Conservation (phyloP, 1,140 invertebrate species). For the Amphibalanus amphitrite region DNA sequence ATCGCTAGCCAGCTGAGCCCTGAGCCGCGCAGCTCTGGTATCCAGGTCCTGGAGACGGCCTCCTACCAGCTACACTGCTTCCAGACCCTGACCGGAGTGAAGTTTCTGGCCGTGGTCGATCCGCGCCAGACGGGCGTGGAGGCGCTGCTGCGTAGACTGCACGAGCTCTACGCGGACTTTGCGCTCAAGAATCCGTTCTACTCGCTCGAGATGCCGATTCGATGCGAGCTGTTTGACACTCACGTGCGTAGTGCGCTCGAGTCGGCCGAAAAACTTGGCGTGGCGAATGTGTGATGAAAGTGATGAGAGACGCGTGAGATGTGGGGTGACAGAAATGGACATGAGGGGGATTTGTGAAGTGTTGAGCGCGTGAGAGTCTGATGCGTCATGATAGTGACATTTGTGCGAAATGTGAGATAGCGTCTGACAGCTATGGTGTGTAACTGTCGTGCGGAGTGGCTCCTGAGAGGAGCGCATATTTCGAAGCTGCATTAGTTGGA, state of each 20-base stretch:
- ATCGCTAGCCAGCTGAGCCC: conserved; percentile 94
- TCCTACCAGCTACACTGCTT: conserved; percentile 75
- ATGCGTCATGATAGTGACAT: no score
- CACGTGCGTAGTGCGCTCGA: conserved; percentile 75
- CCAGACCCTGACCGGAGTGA: conserved; percentile 46
- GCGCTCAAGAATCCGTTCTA: conserved; percentile 99
- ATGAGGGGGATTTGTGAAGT: no score
- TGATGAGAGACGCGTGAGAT: no score
- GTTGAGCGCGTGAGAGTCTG: no score
- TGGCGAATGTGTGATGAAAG: not conserved
- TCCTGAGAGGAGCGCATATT: no score
- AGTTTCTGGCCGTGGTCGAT: conserved; percentile 90
- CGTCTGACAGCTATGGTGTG: no score
- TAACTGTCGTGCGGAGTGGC: no score
- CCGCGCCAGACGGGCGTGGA: conserved; percentile 68
- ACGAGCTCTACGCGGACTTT: conserved; percentile 95
- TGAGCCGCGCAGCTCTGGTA: conserved; percentile 83
- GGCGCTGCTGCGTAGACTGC: conserved; percentile 73
- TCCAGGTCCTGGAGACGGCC: conserved; percentile 87
- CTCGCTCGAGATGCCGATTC: conserved; percentile 95
- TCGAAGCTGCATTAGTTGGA: no score
- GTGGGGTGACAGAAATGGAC: no score
- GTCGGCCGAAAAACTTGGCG: conserved; percentile 62
- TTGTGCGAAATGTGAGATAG: no score
- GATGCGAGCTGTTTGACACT: conserved; percentile 90